phyloP scores from a whole-genome alignment of 2,888 invertebrate genomes.

The Drosophila sordidula region DNA sequence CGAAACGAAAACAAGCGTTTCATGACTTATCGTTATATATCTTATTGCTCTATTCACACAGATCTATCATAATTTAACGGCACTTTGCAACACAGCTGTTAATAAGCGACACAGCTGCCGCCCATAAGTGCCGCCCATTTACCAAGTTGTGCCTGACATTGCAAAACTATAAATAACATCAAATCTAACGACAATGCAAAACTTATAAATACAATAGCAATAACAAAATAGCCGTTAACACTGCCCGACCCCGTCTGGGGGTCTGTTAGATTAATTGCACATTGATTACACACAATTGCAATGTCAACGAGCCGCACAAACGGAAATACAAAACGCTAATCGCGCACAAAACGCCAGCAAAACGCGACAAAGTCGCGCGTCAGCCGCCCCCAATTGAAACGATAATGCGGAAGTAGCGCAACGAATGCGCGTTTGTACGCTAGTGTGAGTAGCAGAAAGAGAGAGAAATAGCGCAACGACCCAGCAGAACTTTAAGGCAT shows the following conservation, averaged over 20 bases:
- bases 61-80: constrained; percentile 62
- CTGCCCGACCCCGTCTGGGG: constrained; percentile 63
- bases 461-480: constrained; percentile 3
- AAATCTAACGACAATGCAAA: constrained; percentile 44
- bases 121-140: constrained; percentile 27
- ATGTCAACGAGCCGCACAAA: constrained; percentile 66
- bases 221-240: constrained; percentile 62
- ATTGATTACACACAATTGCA: constrained; percentile 75
- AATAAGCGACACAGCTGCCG: constrained; percentile 22
- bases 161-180: constrained; percentile 69
- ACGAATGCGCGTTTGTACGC: constrained; percentile 13
- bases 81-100: constrained; percentile 58
- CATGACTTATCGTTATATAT: constrained; percentile 37
- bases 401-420: constrained; percentile 49
- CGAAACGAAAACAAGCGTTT: constrained; percentile 43
- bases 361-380: constrained; percentile 58
- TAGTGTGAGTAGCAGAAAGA: not conserved
- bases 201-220: constrained; percentile 50
- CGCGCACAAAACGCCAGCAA: constrained; percentile 54
- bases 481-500: constrained; percentile 3
- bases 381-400: constrained; percentile 44
- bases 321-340: constrained; percentile 65
- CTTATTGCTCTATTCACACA: constrained; percentile 27
- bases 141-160: constrained; percentile 58
- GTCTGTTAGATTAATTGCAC: constrained; percentile 78